A percentile compares a stretch with the other conserved stretches of the same genome.
These are phyloP conservation scores for Meteorus sp. DNA, from an alignment of 1,140 invertebrate species.

Conservation along the genomic window DNA sequence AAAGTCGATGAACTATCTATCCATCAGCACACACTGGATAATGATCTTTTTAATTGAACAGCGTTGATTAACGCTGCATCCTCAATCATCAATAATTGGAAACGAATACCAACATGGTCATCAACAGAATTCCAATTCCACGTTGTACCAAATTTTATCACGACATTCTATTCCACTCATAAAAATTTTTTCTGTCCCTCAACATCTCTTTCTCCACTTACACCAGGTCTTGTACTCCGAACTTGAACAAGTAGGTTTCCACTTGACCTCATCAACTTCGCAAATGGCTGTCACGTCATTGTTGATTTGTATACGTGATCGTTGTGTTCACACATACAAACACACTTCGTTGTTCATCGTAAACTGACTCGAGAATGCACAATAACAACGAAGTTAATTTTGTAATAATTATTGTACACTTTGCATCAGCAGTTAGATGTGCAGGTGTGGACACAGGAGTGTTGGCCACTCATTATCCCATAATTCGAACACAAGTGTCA, in stretches of 20 bases:
- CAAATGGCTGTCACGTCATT: not conserved
- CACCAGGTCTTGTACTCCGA: too few relatives aligned
- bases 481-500: too few relatives aligned
- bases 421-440: too few relatives aligned
- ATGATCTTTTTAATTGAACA: conserved; percentile 26
- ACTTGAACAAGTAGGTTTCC: too few relatives aligned
- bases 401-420: not conserved
- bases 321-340: too few relatives aligned
- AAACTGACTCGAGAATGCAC: too few relatives aligned
- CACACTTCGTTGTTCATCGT: too few relatives aligned
- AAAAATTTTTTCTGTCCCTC: too few relatives aligned
- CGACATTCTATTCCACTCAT: too few relatives aligned
- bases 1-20: conserved; percentile 22
- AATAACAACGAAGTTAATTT: not conserved
- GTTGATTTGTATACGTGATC: not conserved
- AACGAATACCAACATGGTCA: not conserved
- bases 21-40: conserved; percentile 13
- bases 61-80: conserved; percentile 14
- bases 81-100: not conserved
- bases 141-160: too few relatives aligned
- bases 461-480: too few relatives aligned
- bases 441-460: too few relatives aligned
- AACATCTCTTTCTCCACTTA: not conserved
- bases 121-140: not conserved
- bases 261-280: not conserved